A percentile compares a stretch with the other conserved stretches of the same genome.
Conservation (phyloP, 2,888 invertebrate species). For the Clusia tigrina region DNA sequence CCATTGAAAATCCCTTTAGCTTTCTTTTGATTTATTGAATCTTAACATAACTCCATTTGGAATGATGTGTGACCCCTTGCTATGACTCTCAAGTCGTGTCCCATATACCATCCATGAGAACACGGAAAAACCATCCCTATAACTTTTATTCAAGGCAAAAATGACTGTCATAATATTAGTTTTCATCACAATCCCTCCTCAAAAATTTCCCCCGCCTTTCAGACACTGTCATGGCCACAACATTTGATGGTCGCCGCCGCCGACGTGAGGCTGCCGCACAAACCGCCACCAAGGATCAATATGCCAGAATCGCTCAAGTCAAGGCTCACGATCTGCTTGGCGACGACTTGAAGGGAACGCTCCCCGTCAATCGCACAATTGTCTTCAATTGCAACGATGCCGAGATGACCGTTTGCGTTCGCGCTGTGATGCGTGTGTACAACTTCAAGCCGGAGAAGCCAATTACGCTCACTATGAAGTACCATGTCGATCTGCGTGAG, state of each 20-base stretch:
- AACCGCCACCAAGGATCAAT: constrained; percentile 54
- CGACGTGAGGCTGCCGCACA: constrained; percentile 50
- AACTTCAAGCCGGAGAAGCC: constrained; percentile 58
- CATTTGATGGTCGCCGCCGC: constrained; percentile 42
- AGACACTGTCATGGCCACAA: constrained; percentile 45
- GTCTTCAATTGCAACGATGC: constrained; percentile 62
- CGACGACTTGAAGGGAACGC: constrained; percentile 56
- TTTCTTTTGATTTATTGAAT: no score
- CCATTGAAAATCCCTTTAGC: no score
- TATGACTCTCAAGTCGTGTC: no score
- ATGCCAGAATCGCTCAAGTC: constrained; percentile 53
- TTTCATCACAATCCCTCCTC: constrained; percentile 1
- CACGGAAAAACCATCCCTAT: no score
- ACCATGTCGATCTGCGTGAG: constrained; percentile 58
- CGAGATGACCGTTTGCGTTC: constrained; percentile 55
- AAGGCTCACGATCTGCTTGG: constrained; percentile 53
- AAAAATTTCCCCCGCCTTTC: no score
- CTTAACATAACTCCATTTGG: no score
- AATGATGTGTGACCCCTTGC: no score
- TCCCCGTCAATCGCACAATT: constrained; percentile 63
- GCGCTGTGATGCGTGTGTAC: constrained; percentile 57
- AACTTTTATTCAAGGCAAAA: not conserved
- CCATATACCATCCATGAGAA: not conserved
- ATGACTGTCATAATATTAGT: not conserved
- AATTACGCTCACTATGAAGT: constrained; percentile 55